Conservation (phyloP, 2,888 invertebrate genomes). For the Kuschelorhynchus macadamiae region DNA sequence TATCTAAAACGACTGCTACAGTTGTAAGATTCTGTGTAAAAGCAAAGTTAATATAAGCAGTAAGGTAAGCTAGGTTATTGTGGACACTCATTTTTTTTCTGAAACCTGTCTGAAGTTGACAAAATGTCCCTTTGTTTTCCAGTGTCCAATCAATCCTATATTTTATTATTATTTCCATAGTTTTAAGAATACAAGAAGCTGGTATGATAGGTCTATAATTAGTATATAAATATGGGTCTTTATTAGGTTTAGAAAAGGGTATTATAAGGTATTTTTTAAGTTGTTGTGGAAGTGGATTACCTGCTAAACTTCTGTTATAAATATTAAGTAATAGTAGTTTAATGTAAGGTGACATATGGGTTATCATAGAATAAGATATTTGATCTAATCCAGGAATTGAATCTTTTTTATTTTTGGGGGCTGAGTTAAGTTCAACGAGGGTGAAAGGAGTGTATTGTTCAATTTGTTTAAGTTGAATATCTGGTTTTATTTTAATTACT, state of each 20-base stretch:
- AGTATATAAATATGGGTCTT: background rate
- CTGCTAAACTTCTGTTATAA: background rate
- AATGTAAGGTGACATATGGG: background rate
- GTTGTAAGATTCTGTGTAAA: too few species aligned
- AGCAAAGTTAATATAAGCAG: too few species aligned
- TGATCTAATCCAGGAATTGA: slow-evolving; percentile 15
- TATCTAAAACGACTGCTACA: too few species aligned
- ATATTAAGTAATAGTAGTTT: background rate
- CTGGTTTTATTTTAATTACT: background rate
- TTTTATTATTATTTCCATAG: too few species aligned
- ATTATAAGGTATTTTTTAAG: too few species aligned
- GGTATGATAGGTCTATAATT: background rate
- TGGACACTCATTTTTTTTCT: too few species aligned
- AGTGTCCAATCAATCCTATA: too few species aligned
- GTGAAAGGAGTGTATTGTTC: background rate
- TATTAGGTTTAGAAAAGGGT: too few species aligned
- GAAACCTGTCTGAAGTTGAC: too few species aligned
- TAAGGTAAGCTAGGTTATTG: too few species aligned
- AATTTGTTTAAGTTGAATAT: background rate
- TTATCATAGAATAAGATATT: background rate
- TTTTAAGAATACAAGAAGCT: too few species aligned
- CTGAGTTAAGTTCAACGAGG: background rate
- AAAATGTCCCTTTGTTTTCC: too few species aligned
- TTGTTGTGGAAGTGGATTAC: slow-evolving; percentile 3
- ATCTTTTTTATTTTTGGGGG: slow-evolving; percentile 3